phyloP scores from a whole-genome alignment of 2,888 invertebrate species.

The Horisme vitalbata region DNA sequence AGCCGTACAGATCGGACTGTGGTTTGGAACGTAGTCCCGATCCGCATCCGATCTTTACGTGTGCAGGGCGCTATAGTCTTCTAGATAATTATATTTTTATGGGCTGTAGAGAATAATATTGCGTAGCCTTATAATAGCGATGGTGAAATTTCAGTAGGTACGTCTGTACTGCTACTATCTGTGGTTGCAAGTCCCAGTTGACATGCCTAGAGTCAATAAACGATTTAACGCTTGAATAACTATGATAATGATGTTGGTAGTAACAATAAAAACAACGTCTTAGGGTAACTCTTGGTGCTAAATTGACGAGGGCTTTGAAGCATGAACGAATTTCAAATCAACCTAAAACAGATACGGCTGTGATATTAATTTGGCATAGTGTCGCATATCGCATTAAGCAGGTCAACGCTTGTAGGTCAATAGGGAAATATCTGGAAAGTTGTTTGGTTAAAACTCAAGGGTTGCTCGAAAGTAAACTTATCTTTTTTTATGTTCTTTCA shows the following conservation, averaged over 20 bases:
- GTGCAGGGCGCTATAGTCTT: too few relatives aligned
- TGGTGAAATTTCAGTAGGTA: not conserved
- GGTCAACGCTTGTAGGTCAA: slow-evolving; percentile 11
- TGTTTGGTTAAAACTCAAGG: not conserved
- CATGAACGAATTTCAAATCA: slow-evolving; percentile 16
- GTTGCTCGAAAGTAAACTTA: too few relatives aligned
- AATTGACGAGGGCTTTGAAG: slow-evolving; percentile 10
- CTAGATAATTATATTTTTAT: too few relatives aligned
- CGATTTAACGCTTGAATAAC: slow-evolving; percentile 69
- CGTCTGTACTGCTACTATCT: not conserved
- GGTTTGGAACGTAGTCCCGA: too few relatives aligned
- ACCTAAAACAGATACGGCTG: slow-evolving; percentile 9
- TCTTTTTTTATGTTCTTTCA: too few relatives aligned
- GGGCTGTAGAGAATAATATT: too few relatives aligned
- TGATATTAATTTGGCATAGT: slow-evolving; percentile 16
- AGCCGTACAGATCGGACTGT: too few relatives aligned
- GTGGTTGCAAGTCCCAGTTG: slow-evolving; percentile 39
- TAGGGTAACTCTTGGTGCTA: slow-evolving; percentile 32
- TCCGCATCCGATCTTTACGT: too few relatives aligned
- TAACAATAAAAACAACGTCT: slow-evolving; percentile 60
- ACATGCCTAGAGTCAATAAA: slow-evolving; percentile 59
- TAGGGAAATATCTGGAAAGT: slow-evolving; percentile 2
- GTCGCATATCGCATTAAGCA: slow-evolving; percentile 5
- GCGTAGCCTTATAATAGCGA: too few relatives aligned
- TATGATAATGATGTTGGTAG: slow-evolving; percentile 62